Conservation (phyloP, 2,888 invertebrate genomes). For the Bimastos eiseni region DNA sequence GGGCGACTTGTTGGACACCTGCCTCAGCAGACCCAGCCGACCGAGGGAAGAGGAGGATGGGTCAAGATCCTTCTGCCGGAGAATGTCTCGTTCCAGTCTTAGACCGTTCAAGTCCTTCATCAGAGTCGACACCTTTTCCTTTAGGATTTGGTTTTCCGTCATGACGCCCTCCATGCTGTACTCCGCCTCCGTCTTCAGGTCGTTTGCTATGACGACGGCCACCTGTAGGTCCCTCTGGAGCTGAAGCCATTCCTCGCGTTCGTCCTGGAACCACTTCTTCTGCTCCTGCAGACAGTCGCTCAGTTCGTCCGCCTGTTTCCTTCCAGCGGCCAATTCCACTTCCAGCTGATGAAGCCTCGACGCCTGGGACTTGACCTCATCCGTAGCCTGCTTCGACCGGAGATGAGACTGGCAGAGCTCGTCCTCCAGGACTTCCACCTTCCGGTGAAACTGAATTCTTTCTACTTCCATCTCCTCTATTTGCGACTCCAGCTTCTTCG, state of each 20-base stretch:
- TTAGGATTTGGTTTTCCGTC: conserved; percentile 30
- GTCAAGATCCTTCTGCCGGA: background rate
- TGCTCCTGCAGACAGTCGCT: conserved; percentile 71
- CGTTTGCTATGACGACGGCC: conserved; percentile 91
- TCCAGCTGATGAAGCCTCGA: conserved; percentile 31
- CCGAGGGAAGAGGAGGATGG: background rate
- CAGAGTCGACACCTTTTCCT: conserved; percentile 27
- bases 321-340: conserved; percentile 70
- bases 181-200: conserved; percentile 88
- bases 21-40: background rate
- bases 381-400: background rate
- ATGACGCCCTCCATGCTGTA: conserved; percentile 73
- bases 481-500: conserved; percentile 58
- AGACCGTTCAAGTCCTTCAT: conserved; percentile 3
- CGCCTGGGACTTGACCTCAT: background rate
- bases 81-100: background rate
- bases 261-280: conserved; percentile 69
- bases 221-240: conserved; percentile 89
- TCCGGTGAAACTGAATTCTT: background rate
- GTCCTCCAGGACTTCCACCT: background rate
- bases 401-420: background rate
- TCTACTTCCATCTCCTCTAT: conserved; percentile 69
- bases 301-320: conserved; percentile 72
- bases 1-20: background rate
- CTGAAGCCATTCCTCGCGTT: conserved; percentile 77